A percentile compares a stretch with the other conserved stretches of the same genome.
Evolutionary conservation across 1,140 invertebrate species (phyloP).

Genomic region (Caenorhabditis briggsae): DNA sequence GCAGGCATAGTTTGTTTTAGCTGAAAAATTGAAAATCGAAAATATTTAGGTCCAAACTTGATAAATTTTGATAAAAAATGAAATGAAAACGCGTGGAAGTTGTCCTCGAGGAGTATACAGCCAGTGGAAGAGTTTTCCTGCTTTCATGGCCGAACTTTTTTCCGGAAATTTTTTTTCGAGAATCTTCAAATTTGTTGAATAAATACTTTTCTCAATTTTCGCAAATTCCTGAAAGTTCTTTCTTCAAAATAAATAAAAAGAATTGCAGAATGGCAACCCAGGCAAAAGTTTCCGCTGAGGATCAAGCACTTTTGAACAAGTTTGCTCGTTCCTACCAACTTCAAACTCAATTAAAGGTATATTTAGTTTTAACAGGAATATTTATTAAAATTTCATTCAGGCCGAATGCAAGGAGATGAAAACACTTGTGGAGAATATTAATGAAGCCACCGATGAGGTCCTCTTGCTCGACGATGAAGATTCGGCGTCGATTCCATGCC

Average conservation of each 20-base stretch:
- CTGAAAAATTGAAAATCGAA: background rate
- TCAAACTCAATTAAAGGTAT: conserved; percentile 89
- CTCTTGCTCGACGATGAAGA: conserved; percentile 85
- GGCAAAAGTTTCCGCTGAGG: conserved; percentile 86
- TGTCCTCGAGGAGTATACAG: conserved; percentile 5
- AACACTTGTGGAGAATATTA: conserved; percentile 90
- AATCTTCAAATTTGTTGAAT: background rate
- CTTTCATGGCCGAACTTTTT: background rate
- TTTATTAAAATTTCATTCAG: conserved; percentile 10
- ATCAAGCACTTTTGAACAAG: conserved; percentile 96
- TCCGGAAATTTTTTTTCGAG: background rate
- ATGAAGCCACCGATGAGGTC: conserved; percentile 91
- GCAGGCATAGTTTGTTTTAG: background rate
- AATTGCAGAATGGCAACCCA: conserved; percentile 1
- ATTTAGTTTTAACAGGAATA: conserved; percentile 78
- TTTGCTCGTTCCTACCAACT: conserved; percentile 93
- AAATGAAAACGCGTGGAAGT: conserved; percentile 4
- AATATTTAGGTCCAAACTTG: background rate
- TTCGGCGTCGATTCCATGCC: conserved; percentile 80
- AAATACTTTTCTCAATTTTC: background rate
- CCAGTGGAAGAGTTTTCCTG: background rate
- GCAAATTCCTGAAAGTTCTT: background rate
- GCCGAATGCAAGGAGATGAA: conserved; percentile 68
- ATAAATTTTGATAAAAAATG: background rate
- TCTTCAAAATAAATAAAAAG: background rate